A percentile compares a stretch with the other conserved stretches of the same genome.
Conservation (phyloP, 1,140 invertebrate genomes). For the Drosophila watanabei region DNA sequence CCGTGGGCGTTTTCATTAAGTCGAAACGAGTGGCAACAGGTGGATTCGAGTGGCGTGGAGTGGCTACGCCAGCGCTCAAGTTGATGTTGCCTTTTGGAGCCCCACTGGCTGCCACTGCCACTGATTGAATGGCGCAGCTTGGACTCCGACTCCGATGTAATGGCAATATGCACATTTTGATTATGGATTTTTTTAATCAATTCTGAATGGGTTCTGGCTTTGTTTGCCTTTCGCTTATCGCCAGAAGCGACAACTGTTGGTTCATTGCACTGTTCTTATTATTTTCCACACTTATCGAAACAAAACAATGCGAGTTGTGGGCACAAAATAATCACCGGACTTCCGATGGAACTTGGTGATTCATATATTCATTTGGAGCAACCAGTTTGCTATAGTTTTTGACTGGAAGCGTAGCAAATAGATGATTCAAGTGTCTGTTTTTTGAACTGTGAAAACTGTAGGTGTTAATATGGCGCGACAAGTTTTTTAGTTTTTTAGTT, state of each 20-base stretch:
- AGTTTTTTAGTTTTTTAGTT: slow-evolving; percentile 64
- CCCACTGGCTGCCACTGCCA: slow-evolving; percentile 37
- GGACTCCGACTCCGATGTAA: slow-evolving; percentile 43
- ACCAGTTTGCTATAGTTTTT: slow-evolving; percentile 37
- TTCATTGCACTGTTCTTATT: slow-evolving; percentile 44
- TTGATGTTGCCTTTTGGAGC: slow-evolving; percentile 37
- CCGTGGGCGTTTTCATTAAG: slow-evolving; percentile 59
- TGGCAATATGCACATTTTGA: slow-evolving; percentile 28
- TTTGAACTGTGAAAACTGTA: slow-evolving; percentile 26
- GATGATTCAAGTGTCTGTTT: slow-evolving; percentile 61
- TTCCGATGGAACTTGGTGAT: slow-evolving; percentile 52
- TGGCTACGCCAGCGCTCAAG: slow-evolving; percentile 23
- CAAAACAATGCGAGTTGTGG: neutral
- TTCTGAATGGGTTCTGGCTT: slow-evolving; percentile 1
- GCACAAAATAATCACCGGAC: slow-evolving; percentile 41
- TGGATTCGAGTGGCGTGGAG: slow-evolving; percentile 43
- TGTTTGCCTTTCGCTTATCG: slow-evolving; percentile 45
- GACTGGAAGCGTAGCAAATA: slow-evolving; percentile 20
- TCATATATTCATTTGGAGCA: slow-evolving; percentile 46
- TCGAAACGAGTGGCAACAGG: slow-evolving; percentile 53
- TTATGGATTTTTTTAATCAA: slow-evolving; percentile 27
- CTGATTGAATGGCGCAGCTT: slow-evolving; percentile 19
- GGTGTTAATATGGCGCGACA: slow-evolving; percentile 59
- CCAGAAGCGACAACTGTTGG: too few species aligned
- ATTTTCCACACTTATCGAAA: slow-evolving; percentile 33